Evolutionary conservation across 2,888 invertebrate genomes (phyloP).

Genomic region (Axea sp.): DNA sequence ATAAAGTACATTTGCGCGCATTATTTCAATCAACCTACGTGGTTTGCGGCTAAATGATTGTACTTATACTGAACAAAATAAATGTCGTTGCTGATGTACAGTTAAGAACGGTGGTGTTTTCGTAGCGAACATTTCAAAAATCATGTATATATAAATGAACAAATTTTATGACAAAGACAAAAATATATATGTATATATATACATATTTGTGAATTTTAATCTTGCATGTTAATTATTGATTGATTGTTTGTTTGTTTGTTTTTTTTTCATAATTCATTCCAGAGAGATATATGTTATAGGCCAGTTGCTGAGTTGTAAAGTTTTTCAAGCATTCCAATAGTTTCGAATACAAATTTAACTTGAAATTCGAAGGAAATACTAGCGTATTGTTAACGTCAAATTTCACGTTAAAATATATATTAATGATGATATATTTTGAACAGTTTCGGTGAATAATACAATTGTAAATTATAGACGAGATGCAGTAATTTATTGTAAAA

Average conservation of each 20-base stretch:
- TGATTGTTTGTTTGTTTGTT: too few relatives aligned
- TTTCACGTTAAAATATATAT: constrained; percentile 39
- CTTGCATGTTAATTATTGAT: constrained; percentile 35
- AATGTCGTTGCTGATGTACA: constrained; percentile 46
- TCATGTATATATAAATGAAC: constrained; percentile 47
- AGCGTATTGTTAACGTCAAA: constrained; percentile 24
- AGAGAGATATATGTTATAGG: constrained; percentile 35
- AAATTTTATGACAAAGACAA: constrained; percentile 38
- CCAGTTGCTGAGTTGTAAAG: constrained; percentile 42
- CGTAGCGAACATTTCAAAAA: constrained; percentile 7
- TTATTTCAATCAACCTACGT: constrained; percentile 51
- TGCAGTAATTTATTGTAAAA: constrained; percentile 43
- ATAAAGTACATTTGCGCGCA: constrained; percentile 52
- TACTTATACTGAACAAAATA: constrained; percentile 41
- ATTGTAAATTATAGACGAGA: constrained; percentile 41
- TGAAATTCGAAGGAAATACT: constrained; percentile 17
- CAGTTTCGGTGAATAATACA: constrained; percentile 25
- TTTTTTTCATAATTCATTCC: constrained; percentile 33
- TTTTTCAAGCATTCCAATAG: constrained; percentile 44
- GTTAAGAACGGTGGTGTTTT: constrained; percentile 18
- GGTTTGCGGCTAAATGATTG: constrained; percentile 50
- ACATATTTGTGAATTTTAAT: constrained; percentile 39
- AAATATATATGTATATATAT: constrained; percentile 42
- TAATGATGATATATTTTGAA: constrained; percentile 49
- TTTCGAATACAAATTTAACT: constrained; percentile 17